These are phyloP conservation scores for Heliconius erato DNA, from an alignment of 2,888 invertebrate species.

Conservation along the genomic window DNA sequence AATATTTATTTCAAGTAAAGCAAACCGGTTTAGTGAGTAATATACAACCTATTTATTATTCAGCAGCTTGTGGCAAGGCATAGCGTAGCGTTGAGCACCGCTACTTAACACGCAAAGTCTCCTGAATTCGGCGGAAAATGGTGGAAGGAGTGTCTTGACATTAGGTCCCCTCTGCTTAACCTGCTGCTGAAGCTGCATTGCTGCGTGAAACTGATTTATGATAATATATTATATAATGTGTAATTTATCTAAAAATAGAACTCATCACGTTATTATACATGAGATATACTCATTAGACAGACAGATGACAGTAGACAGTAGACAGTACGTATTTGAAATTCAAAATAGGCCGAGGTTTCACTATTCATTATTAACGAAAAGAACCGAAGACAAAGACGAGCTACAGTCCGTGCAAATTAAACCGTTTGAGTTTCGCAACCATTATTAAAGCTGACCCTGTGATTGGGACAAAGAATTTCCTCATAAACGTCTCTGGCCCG, in stretches of 20 bases:
- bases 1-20: neutral
- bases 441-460: slow-evolving; percentile 36
- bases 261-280: neutral
- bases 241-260: neutral
- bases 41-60: neutral
- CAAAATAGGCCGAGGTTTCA: slow-evolving; percentile 20
- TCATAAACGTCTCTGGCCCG: slow-evolving; percentile 18
- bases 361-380: slow-evolving; percentile 33
- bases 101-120: too few species aligned
- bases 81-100: too few species aligned
- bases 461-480: slow-evolving; percentile 35
- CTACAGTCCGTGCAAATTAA: slow-evolving; percentile 39
- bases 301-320: neutral
- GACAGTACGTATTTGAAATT: slow-evolving; percentile 5
- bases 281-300: slow-evolving; percentile 12
- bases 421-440: slow-evolving; percentile 37
- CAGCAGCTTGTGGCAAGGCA: too few species aligned
- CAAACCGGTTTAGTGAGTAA: neutral
- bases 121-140: too few species aligned
- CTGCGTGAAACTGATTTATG: too few species aligned
- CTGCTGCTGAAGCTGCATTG: too few species aligned
- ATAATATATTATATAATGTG: neutral
- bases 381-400: slow-evolving; percentile 31
- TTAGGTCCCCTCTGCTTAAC: too few species aligned
- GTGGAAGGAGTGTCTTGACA: too few species aligned